Evolutionary conservation across 2,888 invertebrate genomes (phyloP), one percentile per base, ranked within the genome.

Genomic region (Omphaloscelis lunosa): DNA sequence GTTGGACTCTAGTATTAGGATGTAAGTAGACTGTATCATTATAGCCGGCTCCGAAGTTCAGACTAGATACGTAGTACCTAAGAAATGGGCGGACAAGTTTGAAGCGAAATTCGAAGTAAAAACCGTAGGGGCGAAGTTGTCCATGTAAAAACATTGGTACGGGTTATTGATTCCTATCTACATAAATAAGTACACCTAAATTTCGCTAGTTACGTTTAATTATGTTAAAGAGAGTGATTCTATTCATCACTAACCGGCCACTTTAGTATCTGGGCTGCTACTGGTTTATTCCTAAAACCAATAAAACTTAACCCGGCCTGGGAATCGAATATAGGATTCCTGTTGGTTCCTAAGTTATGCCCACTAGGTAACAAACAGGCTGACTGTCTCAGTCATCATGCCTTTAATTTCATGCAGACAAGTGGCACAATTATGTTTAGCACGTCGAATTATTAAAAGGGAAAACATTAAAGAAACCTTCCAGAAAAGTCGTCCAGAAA

Each of bases 41-140:
- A 23, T 17, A 27, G 20, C 34, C 7, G 9, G 39, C 15, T 17
- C 8, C 29, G 34, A 45, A 65, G 20, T 29, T 5, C 23, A 53
- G 69, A 51, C 9, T 6, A 66, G 34, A n/a, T 23, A 34, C 5
- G 9, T 41, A 66, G 17, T 29, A n/a, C n/a, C n/a, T n/a, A 56
- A 72, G n/a, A 29, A 73, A 56, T 72, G 29, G 29, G 34, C n/a
- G 56, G 39, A 56, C 12, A 72, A 58, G n/a, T 58, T 72, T 17
- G 56, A 45, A 41, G 29, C 29, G 41, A 56, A 29, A n/a, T 29
- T 23, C 0, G 5, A 12, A n/a, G 45, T 17, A 12, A 29, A 53
- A 23, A n/a, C 56, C 8, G 23, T 23, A 70, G 29, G 72, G 12
- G 29, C 3, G 17, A 62, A 51, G 41, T 34, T 51, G 51, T 20